phyloP scores from a whole-genome alignment of 1,140 invertebrate genomes.

The Mesaphorura yosii region DNA sequence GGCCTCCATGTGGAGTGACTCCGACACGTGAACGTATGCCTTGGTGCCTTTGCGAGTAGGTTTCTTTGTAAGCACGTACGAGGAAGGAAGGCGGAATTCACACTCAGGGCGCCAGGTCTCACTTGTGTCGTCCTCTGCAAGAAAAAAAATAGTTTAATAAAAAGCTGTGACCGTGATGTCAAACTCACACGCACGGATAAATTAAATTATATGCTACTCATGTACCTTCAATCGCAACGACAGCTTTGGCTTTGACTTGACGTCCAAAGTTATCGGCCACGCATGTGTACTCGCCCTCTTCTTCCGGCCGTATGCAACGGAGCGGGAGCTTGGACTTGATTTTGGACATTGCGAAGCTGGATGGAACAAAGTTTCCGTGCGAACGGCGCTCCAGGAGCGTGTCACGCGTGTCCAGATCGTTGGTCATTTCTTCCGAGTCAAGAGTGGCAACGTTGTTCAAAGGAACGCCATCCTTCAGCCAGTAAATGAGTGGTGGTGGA shows the following conservation, averaged over 20 bases:
- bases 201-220: no score
- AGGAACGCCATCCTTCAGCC: conserved; percentile 41
- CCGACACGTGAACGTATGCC: conserved; percentile 40
- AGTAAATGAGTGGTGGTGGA: conserved; percentile 43
- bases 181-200: no score
- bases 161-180: background rate
- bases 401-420: background rate
- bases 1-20: conserved; percentile 39
- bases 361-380: background rate
- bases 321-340: conserved; percentile 54
- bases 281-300: conserved; percentile 56
- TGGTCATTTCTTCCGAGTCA: conserved; percentile 13
- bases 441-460: conserved; percentile 6
- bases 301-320: conserved; percentile 45
- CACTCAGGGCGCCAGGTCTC: conserved; percentile 9
- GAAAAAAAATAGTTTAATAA: background rate
- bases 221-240: conserved; percentile 26
- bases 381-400: background rate
- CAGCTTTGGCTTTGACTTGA: conserved; percentile 40
- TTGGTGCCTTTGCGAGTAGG: conserved; percentile 10
- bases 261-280: conserved; percentile 48
- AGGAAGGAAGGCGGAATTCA: conserved; percentile 1
- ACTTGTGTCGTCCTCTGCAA: conserved; percentile 15
- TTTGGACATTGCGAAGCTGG: conserved; percentile 39
- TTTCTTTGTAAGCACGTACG: conserved; percentile 11